Conservation (phyloP, 2,113 vertebrate species). For the Marcusenius ussheri region DNA sequence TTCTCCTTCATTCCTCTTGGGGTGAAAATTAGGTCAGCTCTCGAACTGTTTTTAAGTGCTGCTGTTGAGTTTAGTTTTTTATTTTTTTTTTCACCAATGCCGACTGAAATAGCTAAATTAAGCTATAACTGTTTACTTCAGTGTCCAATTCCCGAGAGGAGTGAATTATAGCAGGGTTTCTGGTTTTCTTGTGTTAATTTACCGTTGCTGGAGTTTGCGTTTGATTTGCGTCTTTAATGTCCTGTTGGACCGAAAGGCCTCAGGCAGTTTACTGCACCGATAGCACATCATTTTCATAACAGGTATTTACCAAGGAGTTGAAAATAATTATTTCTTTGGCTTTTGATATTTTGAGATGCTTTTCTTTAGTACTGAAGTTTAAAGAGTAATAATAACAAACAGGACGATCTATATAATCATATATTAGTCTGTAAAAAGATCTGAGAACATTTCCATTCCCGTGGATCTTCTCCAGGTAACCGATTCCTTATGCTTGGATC, state of each 20-base stretch:
- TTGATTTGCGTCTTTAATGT: neutral
- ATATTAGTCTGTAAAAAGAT: neutral
- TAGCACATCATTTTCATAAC: neutral
- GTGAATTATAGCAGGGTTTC: neutral
- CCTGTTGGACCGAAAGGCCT: neutral
- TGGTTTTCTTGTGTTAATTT: neutral
- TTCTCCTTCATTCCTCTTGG: neutral
- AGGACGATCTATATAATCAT: neutral
- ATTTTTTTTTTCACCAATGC: neutral
- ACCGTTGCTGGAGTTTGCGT: neutral
- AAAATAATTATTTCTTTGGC: neutral
- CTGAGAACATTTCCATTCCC: neutral
- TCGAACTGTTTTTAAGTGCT: neutral
- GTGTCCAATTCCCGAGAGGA: neutral
- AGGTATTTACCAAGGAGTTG: neutral
- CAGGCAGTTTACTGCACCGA: neutral
- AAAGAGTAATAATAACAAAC: neutral
- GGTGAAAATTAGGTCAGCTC: conserved; percentile 4
- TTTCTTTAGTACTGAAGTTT: neutral
- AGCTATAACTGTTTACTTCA: neutral
- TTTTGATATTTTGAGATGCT: neutral
- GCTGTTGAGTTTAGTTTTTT: neutral
- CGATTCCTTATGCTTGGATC: neutral
- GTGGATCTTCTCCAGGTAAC: neutral
- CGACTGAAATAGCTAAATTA: neutral